Percentiles rank a stretch among this genome's conserved stretches.
These are phyloP conservation scores for Salvelinus namaycush DNA, from an alignment of 2,113 vertebrate genomes.

Conservation along the genomic window DNA sequence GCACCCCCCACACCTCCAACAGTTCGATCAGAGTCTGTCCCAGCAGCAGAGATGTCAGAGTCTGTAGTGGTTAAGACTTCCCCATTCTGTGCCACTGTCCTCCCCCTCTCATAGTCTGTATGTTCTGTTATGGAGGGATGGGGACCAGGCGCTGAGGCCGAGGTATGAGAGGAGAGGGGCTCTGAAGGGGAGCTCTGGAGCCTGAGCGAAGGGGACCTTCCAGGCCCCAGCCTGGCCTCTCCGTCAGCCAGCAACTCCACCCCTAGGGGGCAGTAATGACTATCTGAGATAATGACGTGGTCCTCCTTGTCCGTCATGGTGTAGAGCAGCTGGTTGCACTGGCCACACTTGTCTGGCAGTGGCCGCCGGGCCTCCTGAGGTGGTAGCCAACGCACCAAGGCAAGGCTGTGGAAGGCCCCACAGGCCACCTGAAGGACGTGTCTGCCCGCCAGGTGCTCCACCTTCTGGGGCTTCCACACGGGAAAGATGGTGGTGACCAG, in stretches of 20 bases:
- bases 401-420: conserved; percentile 90
- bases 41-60: conserved; percentile 30
- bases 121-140: background rate
- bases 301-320: conserved; percentile 98
- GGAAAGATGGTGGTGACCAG: conserved; percentile 79
- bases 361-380: conserved; percentile 79
- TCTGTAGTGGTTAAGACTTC: background rate
- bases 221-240: conserved; percentile 50
- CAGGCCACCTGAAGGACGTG: conserved; percentile 91
- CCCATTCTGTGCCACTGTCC: conserved; percentile 26
- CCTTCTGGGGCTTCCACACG: conserved; percentile 87
- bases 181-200: conserved; percentile 66
- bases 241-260: conserved; percentile 77
- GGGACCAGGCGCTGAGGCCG: background rate
- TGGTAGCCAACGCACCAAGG: conserved; percentile 84
- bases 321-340: conserved; percentile 92
- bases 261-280: conserved; percentile 86
- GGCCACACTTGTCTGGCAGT: conserved; percentile 87
- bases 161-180: conserved; percentile 44
- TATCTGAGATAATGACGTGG: conserved; percentile 97
- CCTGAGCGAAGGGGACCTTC: background rate
- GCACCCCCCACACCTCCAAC: background rate
- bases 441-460: conserved; percentile 87
- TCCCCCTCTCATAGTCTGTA: conserved; percentile 11
- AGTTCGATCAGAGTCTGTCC: background rate